Percentiles rank a stretch among this genome's conserved stretches.
Evolutionary conservation across 2,797 vertebrate species (phyloP).

Genomic region (Peromyscus attwateri): DNA sequence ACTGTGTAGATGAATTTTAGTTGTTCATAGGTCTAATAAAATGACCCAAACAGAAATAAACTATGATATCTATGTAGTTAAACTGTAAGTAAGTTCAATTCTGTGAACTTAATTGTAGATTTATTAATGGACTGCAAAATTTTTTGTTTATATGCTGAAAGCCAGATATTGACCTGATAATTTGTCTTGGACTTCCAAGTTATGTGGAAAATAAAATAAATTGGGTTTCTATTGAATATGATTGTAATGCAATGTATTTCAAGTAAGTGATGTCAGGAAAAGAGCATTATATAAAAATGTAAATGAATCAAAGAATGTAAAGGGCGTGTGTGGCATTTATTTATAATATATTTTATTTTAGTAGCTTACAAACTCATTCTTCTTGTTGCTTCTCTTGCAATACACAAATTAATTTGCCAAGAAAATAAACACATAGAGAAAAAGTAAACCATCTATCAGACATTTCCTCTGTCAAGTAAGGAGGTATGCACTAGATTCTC

Average conservation of each 20-base stretch:
- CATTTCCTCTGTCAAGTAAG: background rate
- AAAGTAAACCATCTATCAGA: background rate
- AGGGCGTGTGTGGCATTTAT: background rate
- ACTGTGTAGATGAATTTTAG: background rate
- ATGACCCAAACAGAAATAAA: constrained; percentile 38
- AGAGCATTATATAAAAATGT: background rate
- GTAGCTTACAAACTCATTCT: background rate
- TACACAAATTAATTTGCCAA: constrained; percentile 15
- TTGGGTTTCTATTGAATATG: background rate
- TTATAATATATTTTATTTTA: constrained; percentile 20
- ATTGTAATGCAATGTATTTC: background rate
- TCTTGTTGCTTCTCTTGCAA: background rate
- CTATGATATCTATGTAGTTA: background rate
- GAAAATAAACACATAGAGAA: background rate
- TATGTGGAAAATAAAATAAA: background rate
- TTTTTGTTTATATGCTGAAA: background rate
- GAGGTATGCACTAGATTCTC: background rate
- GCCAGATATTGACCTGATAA: background rate
- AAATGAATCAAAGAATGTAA: background rate
- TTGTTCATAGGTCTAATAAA: background rate
- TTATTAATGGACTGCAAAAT: background rate
- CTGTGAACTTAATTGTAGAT: background rate
- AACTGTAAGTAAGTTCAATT: background rate
- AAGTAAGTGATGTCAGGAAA: background rate
- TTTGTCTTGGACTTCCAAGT: background rate